Evolutionary conservation across 1,140 invertebrate species (phyloP).

Genomic region (Capitella teleta): DNA sequence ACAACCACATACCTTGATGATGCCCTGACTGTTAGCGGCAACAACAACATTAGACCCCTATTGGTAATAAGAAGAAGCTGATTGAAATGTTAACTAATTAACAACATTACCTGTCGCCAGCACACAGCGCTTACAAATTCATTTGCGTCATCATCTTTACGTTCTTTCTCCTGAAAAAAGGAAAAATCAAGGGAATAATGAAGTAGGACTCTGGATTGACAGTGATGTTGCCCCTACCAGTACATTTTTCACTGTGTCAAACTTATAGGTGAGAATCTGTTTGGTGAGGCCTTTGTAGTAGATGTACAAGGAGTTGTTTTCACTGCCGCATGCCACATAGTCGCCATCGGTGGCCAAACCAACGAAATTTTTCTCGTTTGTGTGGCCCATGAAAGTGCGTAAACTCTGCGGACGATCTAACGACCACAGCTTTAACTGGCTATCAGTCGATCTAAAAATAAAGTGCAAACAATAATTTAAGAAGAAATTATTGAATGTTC

Average conservation of each 20-base stretch:
- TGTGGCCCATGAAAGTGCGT: conserved; percentile 77
- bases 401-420: conserved; percentile 68
- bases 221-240: conserved; percentile 43
- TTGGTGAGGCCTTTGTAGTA: conserved; percentile 86
- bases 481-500: not conserved
- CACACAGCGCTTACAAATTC: conserved; percentile 95
- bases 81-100: not conserved
- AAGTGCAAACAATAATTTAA: not conserved
- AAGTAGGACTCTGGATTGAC: not conserved
- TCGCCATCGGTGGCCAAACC: conserved; percentile 89
- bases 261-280: conserved; percentile 76
- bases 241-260: conserved; percentile 70
- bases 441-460: conserved; percentile 66
- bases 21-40: conserved; percentile 91
- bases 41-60: conserved; percentile 74
- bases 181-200: not conserved
- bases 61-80: conserved; percentile 11
- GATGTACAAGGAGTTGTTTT: conserved; percentile 87
- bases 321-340: conserved; percentile 85
- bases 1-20: conserved; percentile 46
- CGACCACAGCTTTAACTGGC: conserved; percentile 86
- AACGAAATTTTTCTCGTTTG: conserved; percentile 96
- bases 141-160: conserved; percentile 66
- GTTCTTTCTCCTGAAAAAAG: conserved; percentile 51
- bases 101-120: conserved; percentile 56